These are phyloP conservation scores for Protomyctophum bolini DNA, from an alignment of 2,113 vertebrate genomes.

Conservation along the genomic window DNA sequence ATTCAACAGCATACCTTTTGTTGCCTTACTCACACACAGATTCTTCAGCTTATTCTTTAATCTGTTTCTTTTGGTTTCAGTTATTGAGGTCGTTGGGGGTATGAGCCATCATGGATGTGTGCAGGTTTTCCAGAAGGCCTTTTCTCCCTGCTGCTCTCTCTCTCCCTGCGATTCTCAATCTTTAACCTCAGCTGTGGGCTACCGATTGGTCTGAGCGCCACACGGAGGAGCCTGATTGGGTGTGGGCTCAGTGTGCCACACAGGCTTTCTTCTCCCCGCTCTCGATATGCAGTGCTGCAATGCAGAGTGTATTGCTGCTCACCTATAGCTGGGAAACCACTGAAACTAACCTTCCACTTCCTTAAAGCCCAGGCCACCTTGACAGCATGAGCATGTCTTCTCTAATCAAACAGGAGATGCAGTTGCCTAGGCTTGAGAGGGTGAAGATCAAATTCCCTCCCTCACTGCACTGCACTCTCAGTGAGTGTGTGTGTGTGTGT, in stretches of 20 bases:
- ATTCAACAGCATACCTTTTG: conserved; percentile 83
- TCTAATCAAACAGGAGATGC: conserved; percentile 41
- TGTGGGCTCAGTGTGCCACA: conserved; percentile 77
- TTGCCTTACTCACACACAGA: conserved; percentile 80
- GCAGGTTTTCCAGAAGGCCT: conserved; percentile 97
- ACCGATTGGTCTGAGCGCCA: conserved; percentile 85
- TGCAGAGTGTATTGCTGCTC: conserved; percentile 87
- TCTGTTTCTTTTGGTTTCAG: conserved; percentile 57
- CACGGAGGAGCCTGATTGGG: conserved; percentile 84
- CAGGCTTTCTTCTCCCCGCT: conserved; percentile 84
- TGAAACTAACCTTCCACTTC: conserved; percentile 38
- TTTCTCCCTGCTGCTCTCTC: conserved; percentile 82
- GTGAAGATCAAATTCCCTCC: conserved; percentile 59
- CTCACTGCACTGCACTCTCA: conserved; percentile 53
- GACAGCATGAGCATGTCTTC: conserved; percentile 14
- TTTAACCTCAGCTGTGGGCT: conserved; percentile 89
- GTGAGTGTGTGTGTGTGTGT: conserved; percentile 41
- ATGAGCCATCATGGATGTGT: conserved; percentile 87
- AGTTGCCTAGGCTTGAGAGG: conserved; percentile 41
- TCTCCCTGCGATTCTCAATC: conserved; percentile 88
- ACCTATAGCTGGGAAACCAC: conserved; percentile 43
- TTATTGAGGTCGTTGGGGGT: conserved; percentile 80
- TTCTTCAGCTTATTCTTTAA: conserved; percentile 82
- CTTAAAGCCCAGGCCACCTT: conserved; percentile 19
- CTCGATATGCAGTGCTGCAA: conserved; percentile 93